Conservation (phyloP, 1,140 invertebrate species). For the Megathymus violae region DNA sequence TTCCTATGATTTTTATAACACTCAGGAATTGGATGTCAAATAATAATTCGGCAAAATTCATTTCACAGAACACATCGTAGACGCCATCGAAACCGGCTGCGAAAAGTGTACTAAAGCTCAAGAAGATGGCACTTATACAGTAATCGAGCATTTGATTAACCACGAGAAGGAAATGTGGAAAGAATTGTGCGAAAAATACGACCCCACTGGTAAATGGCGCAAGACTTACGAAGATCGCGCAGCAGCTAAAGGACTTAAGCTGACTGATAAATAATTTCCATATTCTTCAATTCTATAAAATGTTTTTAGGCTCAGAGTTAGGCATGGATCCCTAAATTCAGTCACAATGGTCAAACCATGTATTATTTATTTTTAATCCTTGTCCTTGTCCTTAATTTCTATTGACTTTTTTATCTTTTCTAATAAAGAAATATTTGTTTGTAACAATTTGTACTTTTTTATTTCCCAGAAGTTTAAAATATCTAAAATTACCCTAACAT, state of each 20-base stretch:
- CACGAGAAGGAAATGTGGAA: conserved; percentile 85
- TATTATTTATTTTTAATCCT: not conserved
- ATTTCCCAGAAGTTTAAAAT: too few species aligned
- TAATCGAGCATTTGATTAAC: conserved; percentile 81
- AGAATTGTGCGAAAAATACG: conserved; percentile 84
- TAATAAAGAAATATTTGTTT: conserved; percentile 29
- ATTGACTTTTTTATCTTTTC: conserved; percentile 35
- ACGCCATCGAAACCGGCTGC: conserved; percentile 86
- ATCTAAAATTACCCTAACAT: too few species aligned
- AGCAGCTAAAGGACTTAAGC: conserved; percentile 58
- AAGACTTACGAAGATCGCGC: conserved; percentile 84
- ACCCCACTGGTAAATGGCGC: conserved; percentile 85
- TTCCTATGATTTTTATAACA: too few species aligned
- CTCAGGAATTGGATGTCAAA: too few species aligned
- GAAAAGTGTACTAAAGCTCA: conserved; percentile 86
- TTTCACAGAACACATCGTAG: conserved; percentile 83
- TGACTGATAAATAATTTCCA: too few species aligned
- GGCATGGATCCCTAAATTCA: too few species aligned
- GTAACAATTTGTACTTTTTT: not conserved
- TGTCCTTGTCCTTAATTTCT: too few species aligned
- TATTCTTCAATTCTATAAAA: too few species aligned
- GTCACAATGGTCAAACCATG: not conserved
- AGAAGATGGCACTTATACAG: conserved; percentile 79
- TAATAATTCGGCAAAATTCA: too few species aligned
- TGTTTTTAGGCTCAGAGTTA: too few species aligned